A percentile compares a stretch with the other conserved stretches of the same genome.
Evolutionary conservation across 2,113 vertebrate genomes (phyloP).

Genomic region (Anoura caudifer): DNA sequence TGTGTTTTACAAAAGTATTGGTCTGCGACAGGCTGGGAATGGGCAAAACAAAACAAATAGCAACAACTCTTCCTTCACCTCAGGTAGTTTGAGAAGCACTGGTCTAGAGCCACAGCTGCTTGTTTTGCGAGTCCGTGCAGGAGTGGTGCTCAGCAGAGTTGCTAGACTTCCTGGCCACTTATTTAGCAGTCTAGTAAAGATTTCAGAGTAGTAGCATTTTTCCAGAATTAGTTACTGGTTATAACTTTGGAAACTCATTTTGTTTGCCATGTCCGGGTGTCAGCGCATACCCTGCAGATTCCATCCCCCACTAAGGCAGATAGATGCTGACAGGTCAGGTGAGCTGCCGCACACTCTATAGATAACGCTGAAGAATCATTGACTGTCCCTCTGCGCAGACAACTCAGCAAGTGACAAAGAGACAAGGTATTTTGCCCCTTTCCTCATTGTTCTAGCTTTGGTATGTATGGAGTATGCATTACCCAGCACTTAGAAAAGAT

Average conservation of each 20-base stretch:
- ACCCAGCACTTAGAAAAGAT: neutral
- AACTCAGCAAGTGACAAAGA: neutral
- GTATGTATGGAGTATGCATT: neutral
- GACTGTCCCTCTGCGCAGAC: neutral
- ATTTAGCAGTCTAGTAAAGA: neutral
- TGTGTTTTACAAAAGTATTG: neutral
- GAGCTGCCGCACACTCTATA: neutral
- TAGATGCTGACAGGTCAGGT: neutral
- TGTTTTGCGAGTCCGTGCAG: neutral
- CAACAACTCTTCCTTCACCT: neutral
- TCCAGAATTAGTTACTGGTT: neutral
- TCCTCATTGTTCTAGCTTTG: neutral
- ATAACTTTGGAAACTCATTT: constrained; percentile 9
- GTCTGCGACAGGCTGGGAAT: neutral
- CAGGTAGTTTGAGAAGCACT: neutral
- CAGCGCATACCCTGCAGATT: neutral
- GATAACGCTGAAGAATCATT: neutral
- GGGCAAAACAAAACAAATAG: neutral
- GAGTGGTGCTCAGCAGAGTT: neutral
- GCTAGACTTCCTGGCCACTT: neutral
- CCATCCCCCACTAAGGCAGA: neutral
- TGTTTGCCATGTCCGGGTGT: neutral
- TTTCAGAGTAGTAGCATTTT: neutral
- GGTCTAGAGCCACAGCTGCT: neutral
- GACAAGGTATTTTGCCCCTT: neutral